Conservation (phyloP, 2,113 vertebrate genomes). For the Pangasianodon gigas region DNA sequence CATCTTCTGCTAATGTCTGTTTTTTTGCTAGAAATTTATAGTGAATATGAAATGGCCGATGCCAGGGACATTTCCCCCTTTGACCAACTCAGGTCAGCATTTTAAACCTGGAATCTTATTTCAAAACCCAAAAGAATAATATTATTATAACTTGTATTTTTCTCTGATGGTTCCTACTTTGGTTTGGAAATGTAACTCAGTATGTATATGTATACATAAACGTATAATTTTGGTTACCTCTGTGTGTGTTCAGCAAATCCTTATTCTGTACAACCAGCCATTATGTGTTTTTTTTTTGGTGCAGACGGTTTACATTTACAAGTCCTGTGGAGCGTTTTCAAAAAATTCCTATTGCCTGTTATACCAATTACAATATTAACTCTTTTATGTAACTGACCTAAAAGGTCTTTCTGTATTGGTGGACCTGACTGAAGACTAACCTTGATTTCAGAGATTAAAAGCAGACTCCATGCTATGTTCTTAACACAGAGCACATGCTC, state of each 20-base stretch:
- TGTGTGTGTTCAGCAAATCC: slow-evolving; percentile 17
- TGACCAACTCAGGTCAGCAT: slow-evolving; percentile 33
- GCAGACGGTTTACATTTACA: not conserved
- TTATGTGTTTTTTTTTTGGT: not conserved
- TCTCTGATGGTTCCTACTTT: slow-evolving; percentile 40
- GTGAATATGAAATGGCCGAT: slow-evolving; percentile 14
- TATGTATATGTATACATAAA: slow-evolving; percentile 59
- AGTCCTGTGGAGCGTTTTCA: not conserved
- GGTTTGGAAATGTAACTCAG: slow-evolving; percentile 54
- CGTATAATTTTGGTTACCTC: slow-evolving; percentile 58
- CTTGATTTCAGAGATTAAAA: not conserved
- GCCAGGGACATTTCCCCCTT: slow-evolving; percentile 7
- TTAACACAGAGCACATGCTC: not conserved
- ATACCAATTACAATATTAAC: not conserved
- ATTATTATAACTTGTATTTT: slow-evolving; percentile 33
- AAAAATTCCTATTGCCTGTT: not conserved
- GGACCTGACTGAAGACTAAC: not conserved
- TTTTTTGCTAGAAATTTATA: slow-evolving; percentile 43
- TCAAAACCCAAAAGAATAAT: slow-evolving; percentile 28
- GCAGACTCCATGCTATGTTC: not conserved
- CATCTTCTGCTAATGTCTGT: slow-evolving; percentile 23
- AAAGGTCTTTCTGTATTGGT: not conserved
- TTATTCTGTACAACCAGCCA: slow-evolving; percentile 3
- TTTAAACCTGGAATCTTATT: slow-evolving; percentile 41
- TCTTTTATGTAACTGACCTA: not conserved